Evolutionary conservation across 2,113 vertebrate genomes (phyloP), one percentile per base, ranked within the genome.

Genomic region (Nanorana parkeri): DNA sequence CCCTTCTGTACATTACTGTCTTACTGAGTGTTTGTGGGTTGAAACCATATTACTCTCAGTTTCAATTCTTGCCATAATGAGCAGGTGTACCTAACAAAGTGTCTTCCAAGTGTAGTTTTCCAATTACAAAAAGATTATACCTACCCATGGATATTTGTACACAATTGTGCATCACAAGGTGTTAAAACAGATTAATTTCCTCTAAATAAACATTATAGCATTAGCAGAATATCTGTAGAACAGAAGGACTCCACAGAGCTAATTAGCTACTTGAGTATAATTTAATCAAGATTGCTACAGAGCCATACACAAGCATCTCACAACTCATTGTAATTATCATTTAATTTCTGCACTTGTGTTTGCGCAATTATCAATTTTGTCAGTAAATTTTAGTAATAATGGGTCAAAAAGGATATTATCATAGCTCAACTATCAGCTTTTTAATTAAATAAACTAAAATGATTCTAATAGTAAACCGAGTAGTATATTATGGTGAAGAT

Each of bases 161-260:
- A 29, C 26, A 26, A 23, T 29, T 65, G 63, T 65, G 21, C 63
- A 65, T 65, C 63, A 65, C 0, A 7, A 52, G 21, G 15, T 21
- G 32, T 54, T 24, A 17, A 55, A 17, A 55, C 21, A 55, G 21
- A 72, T 72, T 52, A 72, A 72, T 55, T 28, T 23, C 3, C 23
- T 72, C 47, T 28, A 55, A 72, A 72, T 55, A 72, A 72, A 54
- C 68, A 72, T 24, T 23, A 72, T 52, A 52, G 21, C 19, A 69
- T 23, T 69, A 69, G n/a, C 10, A 17, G 41, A 69, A 69, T 47
- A 51, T 41, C 52, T 55, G 24, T 24, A 28, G 61, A 64, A 24
- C 26, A 24, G 61, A 24, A 64, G 61, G 61, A 64, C 61, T 64
- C 21, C 11, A 11, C 61, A 54, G 47, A 26, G 68, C 54, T 72